phyloP scores from a whole-genome alignment of 2,888 invertebrate species.

The Cyrtodaria siliqua region DNA sequence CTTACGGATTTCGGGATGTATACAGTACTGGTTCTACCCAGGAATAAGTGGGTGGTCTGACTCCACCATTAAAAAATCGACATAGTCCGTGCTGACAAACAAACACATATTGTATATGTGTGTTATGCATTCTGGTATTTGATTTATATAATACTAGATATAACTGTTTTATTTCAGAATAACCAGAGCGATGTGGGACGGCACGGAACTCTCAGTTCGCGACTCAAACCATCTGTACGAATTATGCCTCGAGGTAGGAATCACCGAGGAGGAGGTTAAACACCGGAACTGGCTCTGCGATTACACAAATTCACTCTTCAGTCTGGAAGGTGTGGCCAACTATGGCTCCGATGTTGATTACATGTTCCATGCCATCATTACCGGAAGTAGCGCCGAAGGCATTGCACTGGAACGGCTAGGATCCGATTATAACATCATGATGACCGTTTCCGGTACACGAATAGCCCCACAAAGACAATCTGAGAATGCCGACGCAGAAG shows the following conservation, averaged over 20 bases:
- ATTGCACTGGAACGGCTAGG: conserved; percentile 52
- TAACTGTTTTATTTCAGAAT: too few relatives aligned
- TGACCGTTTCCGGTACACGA: conserved; percentile 59
- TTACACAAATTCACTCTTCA: conserved; percentile 56
- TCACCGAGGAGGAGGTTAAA: conserved; percentile 42
- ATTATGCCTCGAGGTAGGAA: conserved; percentile 51
- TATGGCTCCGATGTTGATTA: conserved; percentile 58
- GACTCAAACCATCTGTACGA: conserved; percentile 58
- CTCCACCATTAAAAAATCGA: too few relatives aligned
- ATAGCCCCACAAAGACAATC: conserved; percentile 55
- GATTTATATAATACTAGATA: too few relatives aligned
- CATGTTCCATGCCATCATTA: conserved; percentile 57
- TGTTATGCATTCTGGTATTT: too few relatives aligned
- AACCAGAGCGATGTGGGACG: conserved; percentile 32
- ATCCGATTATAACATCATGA: conserved; percentile 59
- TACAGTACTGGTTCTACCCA: too few relatives aligned
- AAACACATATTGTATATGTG: too few relatives aligned
- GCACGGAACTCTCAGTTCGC: conserved; percentile 46
- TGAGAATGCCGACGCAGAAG: conserved; percentile 27
- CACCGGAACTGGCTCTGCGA: conserved; percentile 54
- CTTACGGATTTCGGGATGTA: too few relatives aligned
- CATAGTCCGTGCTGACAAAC: too few relatives aligned
- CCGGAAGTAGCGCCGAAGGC: conserved; percentile 56
- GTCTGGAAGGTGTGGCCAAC: conserved; percentile 59
- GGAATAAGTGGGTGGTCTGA: too few relatives aligned